phyloP scores from a whole-genome alignment of 1,140 invertebrate genomes.

The Condylostylus longicornis region DNA sequence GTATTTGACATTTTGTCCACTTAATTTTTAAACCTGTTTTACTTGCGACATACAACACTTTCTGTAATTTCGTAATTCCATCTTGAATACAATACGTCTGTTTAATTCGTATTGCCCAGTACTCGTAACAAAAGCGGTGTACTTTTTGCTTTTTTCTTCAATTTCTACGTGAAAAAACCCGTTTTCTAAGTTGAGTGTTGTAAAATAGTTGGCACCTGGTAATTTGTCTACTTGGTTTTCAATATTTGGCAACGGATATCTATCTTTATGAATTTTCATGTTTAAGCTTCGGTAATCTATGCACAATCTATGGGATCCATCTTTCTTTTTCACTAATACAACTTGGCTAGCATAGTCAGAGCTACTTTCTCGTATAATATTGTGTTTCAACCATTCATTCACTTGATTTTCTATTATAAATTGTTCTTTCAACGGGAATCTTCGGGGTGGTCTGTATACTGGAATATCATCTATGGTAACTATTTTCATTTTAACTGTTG shows the following conservation, averaged over 20 bases:
- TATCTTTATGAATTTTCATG: conserved; percentile 12
- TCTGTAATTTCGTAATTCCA: conserved; percentile 11
- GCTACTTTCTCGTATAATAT: conserved; percentile 5
- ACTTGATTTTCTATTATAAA: conserved; percentile 18
- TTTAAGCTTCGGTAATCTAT: conserved; percentile 18
- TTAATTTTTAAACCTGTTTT: conserved; percentile 26
- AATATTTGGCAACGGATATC: conserved; percentile 15
- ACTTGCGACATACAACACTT: conserved; percentile 13
- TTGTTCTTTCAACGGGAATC: conserved; percentile 18
- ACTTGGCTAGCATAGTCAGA: conserved; percentile 15
- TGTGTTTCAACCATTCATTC: conserved; percentile 5
- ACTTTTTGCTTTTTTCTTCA: conserved; percentile 8
- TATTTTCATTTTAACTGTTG: conserved; percentile 9
- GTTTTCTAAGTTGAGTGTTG: conserved; percentile 17
- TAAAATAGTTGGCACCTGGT: conserved; percentile 8
- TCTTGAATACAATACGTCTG: conserved; percentile 4
- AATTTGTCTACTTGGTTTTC: conserved; percentile 8
- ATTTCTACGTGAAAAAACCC: conserved; percentile 8
- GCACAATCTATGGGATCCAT: conserved; percentile 11
- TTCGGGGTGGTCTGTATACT: conserved; percentile 15
- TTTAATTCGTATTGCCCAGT: conserved; percentile 8
- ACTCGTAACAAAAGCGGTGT: conserved; percentile 9
- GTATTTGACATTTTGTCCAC: conserved; percentile 26
- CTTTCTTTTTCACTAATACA: conserved; percentile 18
- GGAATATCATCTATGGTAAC: conserved; percentile 12